phyloP scores from a whole-genome alignment of 2,113 vertebrate genomes.

The Mesoclemmys tuberculata region DNA sequence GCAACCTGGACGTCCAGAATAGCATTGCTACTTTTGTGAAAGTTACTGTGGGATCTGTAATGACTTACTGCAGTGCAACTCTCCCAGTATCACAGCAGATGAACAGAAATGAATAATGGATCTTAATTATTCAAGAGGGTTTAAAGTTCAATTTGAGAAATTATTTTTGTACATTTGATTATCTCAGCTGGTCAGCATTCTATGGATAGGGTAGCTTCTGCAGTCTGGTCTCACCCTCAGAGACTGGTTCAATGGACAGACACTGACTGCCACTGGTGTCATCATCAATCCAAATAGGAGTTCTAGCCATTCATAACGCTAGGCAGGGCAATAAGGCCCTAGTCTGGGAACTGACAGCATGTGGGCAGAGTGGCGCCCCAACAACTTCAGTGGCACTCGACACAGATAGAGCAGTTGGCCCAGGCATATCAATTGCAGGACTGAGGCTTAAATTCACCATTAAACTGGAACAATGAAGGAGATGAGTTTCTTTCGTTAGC shows the following conservation, averaged over 20 bases:
- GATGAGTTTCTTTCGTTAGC: neutral
- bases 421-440: neutral
- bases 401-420: neutral
- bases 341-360: neutral
- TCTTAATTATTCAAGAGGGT: neutral
- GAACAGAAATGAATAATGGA: neutral
- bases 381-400: neutral
- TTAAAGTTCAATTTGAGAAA: neutral
- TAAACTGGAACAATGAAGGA: neutral
- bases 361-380: rapidly evolving
- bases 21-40: conserved; percentile 4
- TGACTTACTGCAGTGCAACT: neutral
- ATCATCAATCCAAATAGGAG: neutral
- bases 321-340: neutral
- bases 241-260: neutral
- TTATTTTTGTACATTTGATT: neutral
- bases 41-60: neutral
- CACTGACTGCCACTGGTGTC: neutral
- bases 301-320: neutral
- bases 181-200: neutral
- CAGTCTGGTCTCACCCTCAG: neutral
- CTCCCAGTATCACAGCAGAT: neutral
- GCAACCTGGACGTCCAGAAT: conserved; percentile 10
- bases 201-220: neutral
- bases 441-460: neutral